Evolutionary conservation across 2,888 invertebrate genomes (phyloP), one percentile per base, ranked within the genome.

Genomic region (Meandrusa payeni): DNA sequence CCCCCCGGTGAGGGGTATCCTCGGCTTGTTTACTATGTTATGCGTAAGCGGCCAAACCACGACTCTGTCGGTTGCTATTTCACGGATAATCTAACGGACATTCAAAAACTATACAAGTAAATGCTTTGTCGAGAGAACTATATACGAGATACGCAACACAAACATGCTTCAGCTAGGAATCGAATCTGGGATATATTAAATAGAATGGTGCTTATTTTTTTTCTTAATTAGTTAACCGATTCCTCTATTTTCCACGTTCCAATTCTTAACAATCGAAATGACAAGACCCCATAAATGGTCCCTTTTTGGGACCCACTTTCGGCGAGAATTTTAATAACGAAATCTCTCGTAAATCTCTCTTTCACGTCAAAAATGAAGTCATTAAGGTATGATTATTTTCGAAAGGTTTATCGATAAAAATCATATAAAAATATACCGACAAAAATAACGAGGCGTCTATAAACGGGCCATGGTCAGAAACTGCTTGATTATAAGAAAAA

Each of bases 321-420:
- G 47, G 48, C 48, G 49, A 54, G 46, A 36, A 46, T 36, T 66
- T 64, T 60, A 66, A 67, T 64, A 71, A 52, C 53, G 50, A 59
- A 59, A 52, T 53, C 54, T 58, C 51, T 59, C 54, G 57, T 57
- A 62, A 72, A 70, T 64, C 58, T 59, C 46, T 37, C 32, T 37
- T 28, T 43, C 50, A 51, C 48, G 56, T 58, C 59, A 60, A 52
- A 57, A 59, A 74, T 73, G 59, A 72, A 73, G 70, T 57, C 59
- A 71, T 73, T 67, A 50, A 52, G 51, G 40, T 51, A 50, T 52
- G 50, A 51, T 59, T 57, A 57, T 57, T 57, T 47, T 59, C 52
- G 46, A 55, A 59, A 47, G 39, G 46, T 51, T 57, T 54, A 61
- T 59, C 57, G 56, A 57, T 52, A 58, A 63, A 61, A 64, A 59